Evolutionary conservation across 2,113 vertebrate species (phyloP), one percentile per base, ranked within the genome.

Genomic region (Phaethon lepturus): DNA sequence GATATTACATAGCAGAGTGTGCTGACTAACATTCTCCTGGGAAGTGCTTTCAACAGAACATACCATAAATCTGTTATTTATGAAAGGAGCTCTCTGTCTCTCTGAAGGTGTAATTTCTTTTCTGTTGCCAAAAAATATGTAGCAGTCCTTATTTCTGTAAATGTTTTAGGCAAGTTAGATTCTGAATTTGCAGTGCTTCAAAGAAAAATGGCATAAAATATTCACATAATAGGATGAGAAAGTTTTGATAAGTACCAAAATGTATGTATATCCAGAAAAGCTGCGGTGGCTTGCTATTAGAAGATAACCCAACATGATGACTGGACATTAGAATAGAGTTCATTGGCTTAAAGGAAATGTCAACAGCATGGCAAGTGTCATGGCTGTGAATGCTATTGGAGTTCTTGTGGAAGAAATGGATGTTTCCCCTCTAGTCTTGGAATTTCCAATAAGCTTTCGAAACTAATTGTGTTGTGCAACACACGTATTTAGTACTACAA

Each of bases 11-110:
- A 80, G 60, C 29, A 87, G 69, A 85, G 64, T 59, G 77, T 71
- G 55, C 87, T 92, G 76, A 92, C 86, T 93, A 92, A 86, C 72
- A 42, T 82, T 86, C 68, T 88, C 81, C 71, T 82, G 83, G 92
- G 86, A 94, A 90, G 82, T 80, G n/a, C 67, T 96, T 97, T 95
- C 82, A 59, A 17, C 33, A 88, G 75, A 92, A 90, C 67, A 86
- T 60, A 33, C 63, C 25, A 86, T 88, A 95, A 92, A 95, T 92
- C 59, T 1, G 9, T 71, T 95, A 67, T 78, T 93, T 92, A 60
- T 91, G 69, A 91, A 95, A 91, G 64, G 53, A 86, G 13, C 44
- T 60, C 47, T 75, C 69, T 81, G 26, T 94, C 68, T 79, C 71
- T 95, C 56, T 78, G 28, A 93, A 80, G 38, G n/a, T 90, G 72